phyloP scores from a whole-genome alignment of 2,888 invertebrate genomes.

The Pachliopta kotzebuea region DNA sequence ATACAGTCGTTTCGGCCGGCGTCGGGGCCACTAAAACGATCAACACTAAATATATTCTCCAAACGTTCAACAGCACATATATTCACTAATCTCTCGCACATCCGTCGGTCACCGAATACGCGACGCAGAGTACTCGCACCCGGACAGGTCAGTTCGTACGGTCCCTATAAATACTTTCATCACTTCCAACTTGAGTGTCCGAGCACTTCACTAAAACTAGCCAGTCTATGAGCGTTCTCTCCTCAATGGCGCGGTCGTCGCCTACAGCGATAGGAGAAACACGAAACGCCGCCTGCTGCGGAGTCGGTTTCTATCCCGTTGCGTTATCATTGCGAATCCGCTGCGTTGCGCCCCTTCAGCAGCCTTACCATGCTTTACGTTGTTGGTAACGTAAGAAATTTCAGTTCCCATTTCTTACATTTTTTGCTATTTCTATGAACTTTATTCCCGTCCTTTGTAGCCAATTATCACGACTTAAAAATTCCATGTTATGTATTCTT shows the following conservation, averaged over 20 bases:
- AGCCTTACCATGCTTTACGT: constrained; percentile 16
- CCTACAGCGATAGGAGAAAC: constrained; percentile 30
- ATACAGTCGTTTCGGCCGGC: constrained; percentile 42
- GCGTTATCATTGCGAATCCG: constrained; percentile 13
- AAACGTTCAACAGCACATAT: constrained; percentile 80
- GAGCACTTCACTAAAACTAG: constrained; percentile 78
- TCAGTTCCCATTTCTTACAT: background rate
- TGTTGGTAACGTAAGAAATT: background rate
- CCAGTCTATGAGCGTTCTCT: constrained; percentile 79
- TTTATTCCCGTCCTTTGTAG: background rate
- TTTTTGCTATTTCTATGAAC: background rate
- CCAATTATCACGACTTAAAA: background rate
- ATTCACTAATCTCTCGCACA: constrained; percentile 76
- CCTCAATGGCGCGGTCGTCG: constrained; percentile 44
- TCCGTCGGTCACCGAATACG: constrained; percentile 71
- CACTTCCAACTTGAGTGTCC: constrained; percentile 63
- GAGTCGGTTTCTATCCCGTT: constrained; percentile 29
- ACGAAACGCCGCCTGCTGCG: constrained; percentile 31
- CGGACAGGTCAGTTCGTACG: constrained; percentile 48
- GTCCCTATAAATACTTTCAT: constrained; percentile 53
- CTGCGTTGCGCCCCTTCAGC: constrained; percentile 7
- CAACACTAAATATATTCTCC: constrained; percentile 77
- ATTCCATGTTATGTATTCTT: background rate
- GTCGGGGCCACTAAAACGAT: constrained; percentile 46
- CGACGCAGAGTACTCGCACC: constrained; percentile 42